Conservation (phyloP, 2,797 vertebrate genomes). For the Argya squamiceps region DNA sequence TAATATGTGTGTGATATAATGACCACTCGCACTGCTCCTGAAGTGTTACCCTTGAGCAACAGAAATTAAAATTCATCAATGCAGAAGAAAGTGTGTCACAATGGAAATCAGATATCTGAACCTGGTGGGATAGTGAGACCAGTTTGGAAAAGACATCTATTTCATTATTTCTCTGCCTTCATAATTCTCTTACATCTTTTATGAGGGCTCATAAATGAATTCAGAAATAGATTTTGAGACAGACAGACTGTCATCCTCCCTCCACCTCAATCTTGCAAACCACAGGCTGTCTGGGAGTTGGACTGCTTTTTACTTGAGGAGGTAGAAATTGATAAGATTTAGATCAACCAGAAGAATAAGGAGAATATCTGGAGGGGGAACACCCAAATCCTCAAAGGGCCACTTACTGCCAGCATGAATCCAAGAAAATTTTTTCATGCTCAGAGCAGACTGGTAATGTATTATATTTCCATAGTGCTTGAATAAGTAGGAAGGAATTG, state of each 20-base stretch:
- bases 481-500: not conserved
- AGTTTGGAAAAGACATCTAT: slow-evolving; percentile 6
- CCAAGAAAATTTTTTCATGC: not conserved
- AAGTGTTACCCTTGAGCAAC: slow-evolving; percentile 54
- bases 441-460: not conserved
- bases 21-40: slow-evolving; percentile 8
- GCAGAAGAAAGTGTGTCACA: slow-evolving; percentile 41
- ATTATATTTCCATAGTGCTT: not conserved
- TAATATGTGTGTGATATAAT: slow-evolving; percentile 56
- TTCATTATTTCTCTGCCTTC: slow-evolving; percentile 46
- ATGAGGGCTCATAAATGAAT: slow-evolving; percentile 39
- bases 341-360: slow-evolving; percentile 21
- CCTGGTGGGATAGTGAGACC: not conserved
- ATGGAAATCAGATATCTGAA: slow-evolving; percentile 22
- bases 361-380: not conserved
- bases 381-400: slow-evolving; percentile 15
- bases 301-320: slow-evolving; percentile 1
- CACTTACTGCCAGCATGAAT: slow-evolving; percentile 27
- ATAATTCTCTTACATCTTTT: slow-evolving; percentile 55
- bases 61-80: slow-evolving; percentile 65
- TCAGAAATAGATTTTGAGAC: slow-evolving; percentile 29
- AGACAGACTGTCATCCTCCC: not conserved
- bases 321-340: slow-evolving; percentile 33
- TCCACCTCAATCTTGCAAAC: not conserved
- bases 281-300: not conserved